Base-by-base conservation (phyloP, 2,797 vertebrate genomes). In the Amazona finschi region DNA sequence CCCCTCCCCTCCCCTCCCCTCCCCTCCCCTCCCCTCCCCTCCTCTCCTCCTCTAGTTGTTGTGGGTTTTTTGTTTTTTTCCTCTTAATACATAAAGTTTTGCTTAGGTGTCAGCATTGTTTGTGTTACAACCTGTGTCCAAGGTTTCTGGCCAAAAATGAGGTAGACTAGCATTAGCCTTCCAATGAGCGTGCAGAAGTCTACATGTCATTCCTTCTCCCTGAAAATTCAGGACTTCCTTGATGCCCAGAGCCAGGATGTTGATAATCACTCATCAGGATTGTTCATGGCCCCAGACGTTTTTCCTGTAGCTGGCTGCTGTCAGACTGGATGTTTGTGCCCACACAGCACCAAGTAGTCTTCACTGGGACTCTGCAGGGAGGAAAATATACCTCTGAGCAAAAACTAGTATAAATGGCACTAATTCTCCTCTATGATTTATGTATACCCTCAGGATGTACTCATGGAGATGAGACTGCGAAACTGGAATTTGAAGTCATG, bases 261-360 rank as follows among this genome's bases (percentile, higher is more conserved):
- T 0, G 0, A 15, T 66, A 55, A 62, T 11, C 39, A 7, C 25
- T n/a, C 3, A 0, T 9, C 4, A 2, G 44, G 39, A 77, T 69
- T 43, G 53, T 28, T 75, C 27, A 6, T 13, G 52, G 60, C 43
- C 41, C 27, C 38, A 46, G 52, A 62, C 31, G 7, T 36, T 39
- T 46, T n/a, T 65, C 28, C n/a, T 74, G 33, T 5, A 49, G 67
- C 18, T 69, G 49, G 12, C 33, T 47, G 38, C 53, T 58, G 17
- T 31, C 24, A 25, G 43, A 8, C 31, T 44, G 85, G 38, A 25
- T 22, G 16, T 53, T 53, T 80, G 57, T 83, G 65, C 14, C 57
- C 67, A 25, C 1, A 0, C 36, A 84, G 67, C 57, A 39, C 19
- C 24, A 3, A 2, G 5, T 31, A 66, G 49, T 44, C 55, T 77